Base-by-base conservation (phyloP, 2,888 invertebrate genomes). In the Tromatobia lineatoria region DNA sequence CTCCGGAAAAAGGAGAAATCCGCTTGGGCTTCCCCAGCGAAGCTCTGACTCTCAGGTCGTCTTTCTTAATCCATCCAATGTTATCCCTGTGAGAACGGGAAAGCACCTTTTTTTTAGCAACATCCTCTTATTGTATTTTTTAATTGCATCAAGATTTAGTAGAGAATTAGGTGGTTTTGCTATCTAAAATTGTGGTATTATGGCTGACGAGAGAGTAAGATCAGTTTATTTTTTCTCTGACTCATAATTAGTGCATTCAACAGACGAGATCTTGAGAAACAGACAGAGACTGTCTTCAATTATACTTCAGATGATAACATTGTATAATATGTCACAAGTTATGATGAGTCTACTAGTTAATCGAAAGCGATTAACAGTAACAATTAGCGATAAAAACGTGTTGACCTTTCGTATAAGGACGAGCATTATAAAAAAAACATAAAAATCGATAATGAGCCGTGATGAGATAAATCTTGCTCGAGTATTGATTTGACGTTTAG, bases 61-160 rank as follows among this genome's bases (percentile, higher is more conserved):
- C 67, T 80, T 71, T 71, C 71, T 74, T 83, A 74, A 80, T 83
- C 73, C 80, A 61, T 77, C 71, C 47, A 74, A 61, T 70, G 54
- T 77, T 80, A 80, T 77, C 74, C 61, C 67, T 20, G 34, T 10
- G 67, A 38, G 57, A 80, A 25, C 70, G 45, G 42, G 11, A 13
- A 66, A 54, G 3, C 18, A 38, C 23, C 61, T 25, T 45, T 64
- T 25, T 13, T n/a, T 69, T 23, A 8, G 15, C 42, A 47, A 15
- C 34, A 61, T 74, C 54, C 38, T 54, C 69, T 64, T 54, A 18
- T 34, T 23, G 54, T 34, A 52, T 3, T 76, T 75, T 75, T 70
- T 61, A 70, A 80, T 75, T 61, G 61, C 74, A 61, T 42, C 6
- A 75, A 75, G 61, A 75, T 70, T 75, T 64, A 18, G 10, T 15